Evolutionary conservation across 35 echinoderm and acorn worm species (phyloP), one percentile per base, ranked within the genome.

Genomic region (Apostichopus japonicus): DNA sequence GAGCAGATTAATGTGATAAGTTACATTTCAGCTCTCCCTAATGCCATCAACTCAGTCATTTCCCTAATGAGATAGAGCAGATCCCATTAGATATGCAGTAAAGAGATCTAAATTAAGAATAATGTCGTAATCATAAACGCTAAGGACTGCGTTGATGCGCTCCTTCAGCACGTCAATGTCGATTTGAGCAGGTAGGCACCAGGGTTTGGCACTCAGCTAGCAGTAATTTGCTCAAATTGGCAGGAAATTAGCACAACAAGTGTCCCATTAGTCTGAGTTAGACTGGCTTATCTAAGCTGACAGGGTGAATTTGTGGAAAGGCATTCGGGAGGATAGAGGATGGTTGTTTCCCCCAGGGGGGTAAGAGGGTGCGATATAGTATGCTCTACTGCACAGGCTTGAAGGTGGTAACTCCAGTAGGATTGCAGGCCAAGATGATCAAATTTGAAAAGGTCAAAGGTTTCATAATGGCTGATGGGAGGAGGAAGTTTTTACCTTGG

Each of bases 161-260:
- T 72, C 61, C 86, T 52, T 89, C 61, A 72, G 86, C 62, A 72
- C 17, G 86, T 89, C 86, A 89, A 89, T 72, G 59, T 33, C 51
- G 67, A 89, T 89, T 89, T 89, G 62, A 53, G 61, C 86, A 23
- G 86, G 86, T 59, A 89, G 86, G 56, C 86, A 89, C 56, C 62
- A 52, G 86, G 86, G 61, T 63, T 65, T 63, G 86, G 61, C 61
- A 91, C 77, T 91, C 51, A 59, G 76, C 72, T 59, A 79, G 54
- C 55, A 78, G 90, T 91, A 91, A 91, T 91, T 77, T 77, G 72
- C 16, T 54, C n/a, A 77, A 91, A 91, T 91, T 91, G 71, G 52
- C 90, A 91, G 90, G 90, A 91, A 91, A 91, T 91, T 91, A 91
- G 72, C 90, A 56, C 90, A 91, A 91, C 90, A 91, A 91, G 90